Evolutionary conservation across 1,140 invertebrate genomes (phyloP).

Genomic region (Melanaphis sacchari): DNA sequence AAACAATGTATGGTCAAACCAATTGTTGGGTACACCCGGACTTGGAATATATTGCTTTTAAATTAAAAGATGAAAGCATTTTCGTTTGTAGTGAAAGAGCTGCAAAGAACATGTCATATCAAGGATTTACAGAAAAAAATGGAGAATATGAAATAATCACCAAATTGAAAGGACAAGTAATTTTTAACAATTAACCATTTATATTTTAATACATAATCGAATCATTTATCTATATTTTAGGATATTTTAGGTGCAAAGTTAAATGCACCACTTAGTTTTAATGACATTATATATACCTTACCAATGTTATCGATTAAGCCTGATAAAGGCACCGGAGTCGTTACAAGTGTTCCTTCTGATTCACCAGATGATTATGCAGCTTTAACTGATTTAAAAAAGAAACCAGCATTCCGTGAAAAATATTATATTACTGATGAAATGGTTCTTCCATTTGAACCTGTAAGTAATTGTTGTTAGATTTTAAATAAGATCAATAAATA

Average conservation of each 20-base stretch:
- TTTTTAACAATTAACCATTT: not conserved
- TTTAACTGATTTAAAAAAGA: conserved; percentile 93
- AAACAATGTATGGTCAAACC: conserved; percentile 99
- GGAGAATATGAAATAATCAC: conserved; percentile 78
- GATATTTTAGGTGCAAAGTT: conserved; percentile 82
- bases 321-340: conserved; percentile 97
- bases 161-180: conserved; percentile 77
- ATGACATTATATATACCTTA: conserved; percentile 88
- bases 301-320: conserved; percentile 99
- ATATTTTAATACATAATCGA: conserved; percentile 13
- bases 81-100: conserved; percentile 88
- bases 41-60: conserved; percentile 89
- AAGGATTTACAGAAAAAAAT: conserved; percentile 85
- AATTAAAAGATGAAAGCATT: conserved; percentile 76
- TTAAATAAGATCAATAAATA: not conserved
- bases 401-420: conserved; percentile 90
- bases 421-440: conserved; percentile 93
- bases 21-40: conserved; percentile 98
- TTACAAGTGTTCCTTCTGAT: conserved; percentile 98
- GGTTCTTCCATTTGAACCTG: conserved; percentile 84
- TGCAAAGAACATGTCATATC: conserved; percentile 95
- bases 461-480: conserved; percentile 63
- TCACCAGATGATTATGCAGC: conserved; percentile 99
- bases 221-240: conserved; percentile 61
- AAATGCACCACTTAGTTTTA: conserved; percentile 81